phyloP scores from a whole-genome alignment of 2,888 invertebrate genomes.

The Lochmaea capreae region DNA sequence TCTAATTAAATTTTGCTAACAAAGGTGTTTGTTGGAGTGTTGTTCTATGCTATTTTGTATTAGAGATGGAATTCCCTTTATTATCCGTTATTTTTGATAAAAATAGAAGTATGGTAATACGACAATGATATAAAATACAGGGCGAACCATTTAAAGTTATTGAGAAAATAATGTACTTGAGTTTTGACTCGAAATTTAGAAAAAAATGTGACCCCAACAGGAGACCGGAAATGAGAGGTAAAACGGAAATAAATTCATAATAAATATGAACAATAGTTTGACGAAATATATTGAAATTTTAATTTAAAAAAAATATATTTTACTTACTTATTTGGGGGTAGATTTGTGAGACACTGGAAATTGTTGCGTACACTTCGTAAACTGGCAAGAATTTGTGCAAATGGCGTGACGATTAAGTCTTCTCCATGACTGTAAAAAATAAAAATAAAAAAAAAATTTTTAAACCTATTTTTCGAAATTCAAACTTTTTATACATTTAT shows the following conservation, averaged over 20 bases:
- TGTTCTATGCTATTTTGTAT: neutral
- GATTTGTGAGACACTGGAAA: slow-evolving; percentile 97
- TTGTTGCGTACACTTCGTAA: slow-evolving; percentile 98
- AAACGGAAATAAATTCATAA: too few species aligned
- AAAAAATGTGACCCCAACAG: too few species aligned
- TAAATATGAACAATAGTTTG: too few species aligned
- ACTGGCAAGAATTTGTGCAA: slow-evolving; percentile 99
- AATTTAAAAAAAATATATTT: too few species aligned
- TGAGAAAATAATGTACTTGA: too few species aligned
- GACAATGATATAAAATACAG: neutral
- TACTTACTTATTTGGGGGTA: slow-evolving; percentile 86
- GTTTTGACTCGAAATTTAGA: neutral
- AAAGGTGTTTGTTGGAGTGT: slow-evolving; percentile 4
- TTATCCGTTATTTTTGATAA: too few species aligned
- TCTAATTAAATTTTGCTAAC: slow-evolving; percentile 13
- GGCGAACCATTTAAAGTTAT: neutral
- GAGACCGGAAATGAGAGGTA: too few species aligned
- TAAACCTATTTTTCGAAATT: neutral
- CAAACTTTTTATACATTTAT: neutral
- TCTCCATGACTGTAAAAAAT: slow-evolving; percentile 85
- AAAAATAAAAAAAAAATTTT: slow-evolving; percentile 41
- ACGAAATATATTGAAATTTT: too few species aligned
- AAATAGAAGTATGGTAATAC: neutral
- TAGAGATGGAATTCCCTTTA: slow-evolving; percentile 1
- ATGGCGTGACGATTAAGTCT: slow-evolving; percentile 99